A percentile compares a stretch with the other conserved stretches of the same genome.
phyloP scores from a whole-genome alignment of 2,113 vertebrate genomes.

The Pristiophorus japonicus region DNA sequence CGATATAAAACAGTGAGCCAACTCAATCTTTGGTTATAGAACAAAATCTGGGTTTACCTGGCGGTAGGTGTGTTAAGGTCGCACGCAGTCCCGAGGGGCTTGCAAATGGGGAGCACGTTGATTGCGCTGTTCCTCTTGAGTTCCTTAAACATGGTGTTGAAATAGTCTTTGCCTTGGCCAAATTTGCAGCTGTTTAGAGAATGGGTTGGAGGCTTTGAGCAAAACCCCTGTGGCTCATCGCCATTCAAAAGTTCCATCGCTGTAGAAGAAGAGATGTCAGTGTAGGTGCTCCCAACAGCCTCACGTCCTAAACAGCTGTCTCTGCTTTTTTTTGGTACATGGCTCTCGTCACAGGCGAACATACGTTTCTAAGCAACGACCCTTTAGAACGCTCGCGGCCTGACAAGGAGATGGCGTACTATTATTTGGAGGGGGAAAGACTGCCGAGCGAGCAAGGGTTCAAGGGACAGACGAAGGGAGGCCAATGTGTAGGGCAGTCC shows the following conservation, averaged over 20 bases:
- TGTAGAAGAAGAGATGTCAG: conserved; percentile 41
- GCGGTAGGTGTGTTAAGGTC: neutral
- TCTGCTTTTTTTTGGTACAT: neutral
- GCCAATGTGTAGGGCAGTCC: neutral
- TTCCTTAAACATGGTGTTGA: conserved; percentile 44
- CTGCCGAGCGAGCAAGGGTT: neutral
- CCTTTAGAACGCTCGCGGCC: neutral
- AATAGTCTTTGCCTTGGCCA: conserved; percentile 43
- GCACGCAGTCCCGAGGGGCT: neutral
- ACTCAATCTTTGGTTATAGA: neutral
- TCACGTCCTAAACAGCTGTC: neutral
- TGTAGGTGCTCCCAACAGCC: conserved; percentile 8
- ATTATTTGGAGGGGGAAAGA: too few species aligned
- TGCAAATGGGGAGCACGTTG: neutral
- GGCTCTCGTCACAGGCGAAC: neutral
- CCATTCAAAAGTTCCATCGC: neutral
- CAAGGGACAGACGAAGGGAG: neutral
- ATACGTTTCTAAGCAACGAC: neutral
- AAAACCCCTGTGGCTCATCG: neutral
- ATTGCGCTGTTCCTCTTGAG: conserved; percentile 9
- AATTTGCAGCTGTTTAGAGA: neutral
- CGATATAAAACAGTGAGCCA: neutral
- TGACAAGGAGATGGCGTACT: neutral
- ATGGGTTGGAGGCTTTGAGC: neutral
- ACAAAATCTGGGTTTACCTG: conserved; percentile 25